A percentile compares a stretch with the other conserved stretches of the same genome.
phyloP scores from a whole-genome alignment of 2,113 vertebrate genomes.

The Myrmecobius fasciatus region DNA sequence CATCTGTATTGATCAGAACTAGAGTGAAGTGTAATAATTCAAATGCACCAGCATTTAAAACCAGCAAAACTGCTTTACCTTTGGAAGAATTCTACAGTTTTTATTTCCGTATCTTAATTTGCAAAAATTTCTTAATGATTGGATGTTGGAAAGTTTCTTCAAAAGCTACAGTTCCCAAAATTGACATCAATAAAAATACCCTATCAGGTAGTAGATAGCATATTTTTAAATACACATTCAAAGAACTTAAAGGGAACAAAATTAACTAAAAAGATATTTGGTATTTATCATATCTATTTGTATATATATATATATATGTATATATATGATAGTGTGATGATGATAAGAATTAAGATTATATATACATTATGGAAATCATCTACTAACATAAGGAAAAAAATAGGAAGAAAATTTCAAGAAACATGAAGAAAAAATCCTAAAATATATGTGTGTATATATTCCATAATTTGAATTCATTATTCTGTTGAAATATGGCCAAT shows the following conservation, averaged over 20 bases:
- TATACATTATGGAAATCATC: background rate
- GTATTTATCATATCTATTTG: background rate
- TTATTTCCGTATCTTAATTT: background rate
- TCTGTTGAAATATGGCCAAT: background rate
- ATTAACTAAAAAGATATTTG: background rate
- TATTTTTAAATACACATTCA: background rate
- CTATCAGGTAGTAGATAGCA: background rate
- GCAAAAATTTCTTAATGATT: conserved; percentile 30
- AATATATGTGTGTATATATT: background rate
- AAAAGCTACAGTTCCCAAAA: conserved; percentile 7
- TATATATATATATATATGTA: background rate
- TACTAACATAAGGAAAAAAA: background rate
- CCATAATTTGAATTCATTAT: background rate
- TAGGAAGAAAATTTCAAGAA: background rate
- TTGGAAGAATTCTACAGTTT: background rate
- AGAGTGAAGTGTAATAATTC: conserved; percentile 9
- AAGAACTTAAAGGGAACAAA: background rate
- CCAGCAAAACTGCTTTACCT: conserved; percentile 3
- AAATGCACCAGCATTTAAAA: background rate
- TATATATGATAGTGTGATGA: background rate
- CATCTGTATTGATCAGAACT: conserved; percentile 12
- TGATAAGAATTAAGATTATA: background rate
- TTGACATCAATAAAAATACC: background rate
- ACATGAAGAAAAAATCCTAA: background rate
- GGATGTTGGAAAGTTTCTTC: background rate